phyloP scores from a whole-genome alignment of 2,113 vertebrate species.

The Pygoscelis adeliae region DNA sequence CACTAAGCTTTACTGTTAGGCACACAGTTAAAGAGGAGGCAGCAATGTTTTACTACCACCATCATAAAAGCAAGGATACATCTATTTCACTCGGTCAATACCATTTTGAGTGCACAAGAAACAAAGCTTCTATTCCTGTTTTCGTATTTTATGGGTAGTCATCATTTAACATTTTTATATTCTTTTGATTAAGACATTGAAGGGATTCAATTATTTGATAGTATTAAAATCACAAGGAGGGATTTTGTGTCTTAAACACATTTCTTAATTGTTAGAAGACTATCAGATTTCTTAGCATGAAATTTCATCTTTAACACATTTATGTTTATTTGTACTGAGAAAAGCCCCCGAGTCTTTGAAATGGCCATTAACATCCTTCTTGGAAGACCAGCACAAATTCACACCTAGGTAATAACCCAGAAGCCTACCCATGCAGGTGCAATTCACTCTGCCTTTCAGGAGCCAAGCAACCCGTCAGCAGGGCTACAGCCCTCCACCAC shows the following conservation, averaged over 20 bases:
- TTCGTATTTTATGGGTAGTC: not conserved
- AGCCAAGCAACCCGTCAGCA: not conserved
- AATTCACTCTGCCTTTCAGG: not conserved
- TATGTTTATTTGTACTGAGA: not conserved
- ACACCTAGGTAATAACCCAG: not conserved
- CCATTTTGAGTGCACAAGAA: not conserved
- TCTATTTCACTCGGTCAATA: not conserved
- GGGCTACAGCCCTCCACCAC: not conserved
- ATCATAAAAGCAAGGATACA: not conserved
- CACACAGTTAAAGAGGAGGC: not conserved
- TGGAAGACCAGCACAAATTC: not conserved
- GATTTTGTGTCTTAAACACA: not conserved
- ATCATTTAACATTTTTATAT: not conserved
- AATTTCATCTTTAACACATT: not conserved
- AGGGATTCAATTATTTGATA: not conserved
- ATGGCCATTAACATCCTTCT: constrained; percentile 8
- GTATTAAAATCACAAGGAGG: not conserved
- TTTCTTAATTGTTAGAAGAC: not conserved
- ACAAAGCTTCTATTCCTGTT: not conserved
- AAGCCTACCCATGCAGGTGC: not conserved
- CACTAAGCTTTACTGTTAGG: not conserved
- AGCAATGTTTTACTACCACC: not conserved
- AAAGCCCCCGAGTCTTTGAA: not conserved
- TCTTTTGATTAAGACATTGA: not conserved
- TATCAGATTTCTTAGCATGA: not conserved